phyloP scores from a whole-genome alignment of 2,113 vertebrate species.

The Xiphophorus hellerii region DNA sequence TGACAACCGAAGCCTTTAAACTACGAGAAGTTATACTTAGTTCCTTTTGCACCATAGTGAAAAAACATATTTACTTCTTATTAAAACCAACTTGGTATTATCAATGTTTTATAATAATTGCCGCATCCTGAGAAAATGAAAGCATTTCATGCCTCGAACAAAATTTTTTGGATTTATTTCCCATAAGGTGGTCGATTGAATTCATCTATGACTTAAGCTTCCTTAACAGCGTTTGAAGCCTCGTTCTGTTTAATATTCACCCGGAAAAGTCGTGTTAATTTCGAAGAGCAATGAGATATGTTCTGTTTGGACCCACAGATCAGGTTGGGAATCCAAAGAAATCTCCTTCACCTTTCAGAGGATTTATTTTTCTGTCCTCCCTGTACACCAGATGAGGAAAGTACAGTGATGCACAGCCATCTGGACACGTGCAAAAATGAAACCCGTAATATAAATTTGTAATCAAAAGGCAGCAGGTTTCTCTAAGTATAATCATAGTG shows the following conservation, averaged over 20 bases:
- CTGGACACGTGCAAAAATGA: not conserved
- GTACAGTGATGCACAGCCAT: not conserved
- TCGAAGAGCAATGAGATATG: conserved; percentile 35
- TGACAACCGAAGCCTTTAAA: not conserved
- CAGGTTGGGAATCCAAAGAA: conserved; percentile 33
- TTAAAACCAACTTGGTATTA: conserved; percentile 9
- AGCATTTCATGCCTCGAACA: conserved; percentile 64
- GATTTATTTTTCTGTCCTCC: conserved; percentile 1
- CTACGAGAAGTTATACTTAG: not conserved
- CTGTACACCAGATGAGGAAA: not conserved
- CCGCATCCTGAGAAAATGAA: conserved; percentile 55
- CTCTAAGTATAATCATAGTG: conserved; percentile 4
- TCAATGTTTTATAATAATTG: conserved; percentile 37
- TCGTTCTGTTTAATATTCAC: conserved; percentile 72
- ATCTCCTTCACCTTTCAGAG: conserved; percentile 35
- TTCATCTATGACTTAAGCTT: conserved; percentile 74
- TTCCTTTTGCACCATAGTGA: not conserved
- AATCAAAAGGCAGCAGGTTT: conserved; percentile 38
- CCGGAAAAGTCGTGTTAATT: conserved; percentile 23
- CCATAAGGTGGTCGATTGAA: conserved; percentile 72
- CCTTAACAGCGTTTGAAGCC: conserved; percentile 65
- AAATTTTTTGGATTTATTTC: conserved; percentile 64
- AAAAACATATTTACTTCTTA: not conserved
- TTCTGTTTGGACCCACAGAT: conserved; percentile 57
- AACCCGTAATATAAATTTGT: conserved; percentile 17